phyloP scores from a whole-genome alignment of 2,113 vertebrate genomes.

The Aldabrachelys gigantea region DNA sequence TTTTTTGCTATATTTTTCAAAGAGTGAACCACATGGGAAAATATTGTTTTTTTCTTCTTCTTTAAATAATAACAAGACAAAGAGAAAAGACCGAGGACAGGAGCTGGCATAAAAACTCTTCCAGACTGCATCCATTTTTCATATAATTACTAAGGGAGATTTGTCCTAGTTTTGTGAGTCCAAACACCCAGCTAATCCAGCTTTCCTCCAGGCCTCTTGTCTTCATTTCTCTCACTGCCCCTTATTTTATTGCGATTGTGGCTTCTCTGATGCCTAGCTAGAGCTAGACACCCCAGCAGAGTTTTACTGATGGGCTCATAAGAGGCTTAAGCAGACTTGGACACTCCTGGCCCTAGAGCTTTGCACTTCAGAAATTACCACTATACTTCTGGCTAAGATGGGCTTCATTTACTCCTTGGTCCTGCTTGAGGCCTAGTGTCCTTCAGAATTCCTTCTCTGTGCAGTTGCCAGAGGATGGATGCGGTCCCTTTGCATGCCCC shows the following conservation, averaged over 20 bases:
- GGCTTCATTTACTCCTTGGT: neutral
- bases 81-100: neutral
- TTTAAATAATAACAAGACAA: neutral
- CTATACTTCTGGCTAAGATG: neutral
- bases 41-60: neutral
- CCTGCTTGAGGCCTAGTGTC: neutral
- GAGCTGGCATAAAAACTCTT: neutral
- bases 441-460: rapidly evolving
- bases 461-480: neutral
- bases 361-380: neutral
- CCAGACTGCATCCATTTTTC: neutral
- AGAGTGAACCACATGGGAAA: neutral
- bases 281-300: too few species aligned
- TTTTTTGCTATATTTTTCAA: neutral
- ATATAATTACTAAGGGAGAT: neutral
- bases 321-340: neutral
- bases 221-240: neutral
- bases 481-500: too few species aligned
- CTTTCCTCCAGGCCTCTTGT: neutral
- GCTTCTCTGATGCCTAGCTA: neutral
- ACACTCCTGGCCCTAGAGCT: neutral
- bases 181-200: neutral
- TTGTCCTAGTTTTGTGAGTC: neutral
- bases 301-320: too few species aligned
- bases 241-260: neutral